Percentiles rank a stretch among this genome's conserved stretches.
Evolutionary conservation across 37 sponge, comb jelly and placozoan genomes (phyloP).

Genomic region (Crambe crambe): DNA sequence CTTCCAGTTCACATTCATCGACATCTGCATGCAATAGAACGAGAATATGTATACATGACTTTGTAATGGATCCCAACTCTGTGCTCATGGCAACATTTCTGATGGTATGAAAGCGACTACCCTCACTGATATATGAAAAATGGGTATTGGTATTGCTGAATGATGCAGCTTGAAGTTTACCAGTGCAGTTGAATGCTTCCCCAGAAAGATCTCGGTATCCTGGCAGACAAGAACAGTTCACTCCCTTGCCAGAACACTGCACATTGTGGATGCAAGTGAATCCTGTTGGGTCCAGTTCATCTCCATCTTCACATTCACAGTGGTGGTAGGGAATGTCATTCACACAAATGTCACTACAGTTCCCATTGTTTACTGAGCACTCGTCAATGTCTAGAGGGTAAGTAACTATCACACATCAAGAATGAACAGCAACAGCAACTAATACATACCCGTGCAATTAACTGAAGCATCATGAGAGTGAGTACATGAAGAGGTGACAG

Average conservation of each 20-base stretch:
- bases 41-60: no score
- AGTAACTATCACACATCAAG: not conserved
- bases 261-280: not conserved
- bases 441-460: not conserved
- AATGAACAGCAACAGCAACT: not conserved
- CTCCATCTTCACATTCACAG: not conserved
- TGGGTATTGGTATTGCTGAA: no score
- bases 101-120: no score
- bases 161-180: not conserved
- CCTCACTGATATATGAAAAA: not conserved
- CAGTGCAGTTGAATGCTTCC: not conserved
- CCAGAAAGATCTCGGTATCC: not conserved
- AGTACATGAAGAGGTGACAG: no score
- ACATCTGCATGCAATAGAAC: no score
- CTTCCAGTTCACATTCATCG: conserved; percentile 28
- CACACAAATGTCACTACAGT: not conserved
- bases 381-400: not conserved
- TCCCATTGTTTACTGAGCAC: not conserved
- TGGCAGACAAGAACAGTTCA: not conserved
- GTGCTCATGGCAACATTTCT: no score
- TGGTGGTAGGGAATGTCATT: not conserved
- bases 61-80: no score
- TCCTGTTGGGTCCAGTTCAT: not conserved
- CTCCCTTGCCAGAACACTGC: not conserved
- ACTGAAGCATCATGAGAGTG: not conserved